Base-by-base conservation (phyloP, 2,888 invertebrate genomes). In the Nymphalis c-album region DNA sequence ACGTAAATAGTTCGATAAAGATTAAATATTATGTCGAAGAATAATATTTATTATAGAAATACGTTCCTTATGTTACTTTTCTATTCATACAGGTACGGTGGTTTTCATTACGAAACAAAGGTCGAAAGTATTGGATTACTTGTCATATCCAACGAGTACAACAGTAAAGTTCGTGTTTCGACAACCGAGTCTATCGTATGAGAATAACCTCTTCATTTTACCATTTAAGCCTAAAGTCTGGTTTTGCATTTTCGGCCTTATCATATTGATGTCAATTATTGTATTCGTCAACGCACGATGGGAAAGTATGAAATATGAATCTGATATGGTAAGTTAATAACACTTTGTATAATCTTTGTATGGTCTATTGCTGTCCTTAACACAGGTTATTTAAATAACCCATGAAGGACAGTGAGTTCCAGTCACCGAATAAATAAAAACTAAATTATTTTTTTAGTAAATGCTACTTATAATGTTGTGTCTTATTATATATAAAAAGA, bases 141-240 rank as follows among this genome's bases (percentile, higher is more conserved):
- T 94, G 31, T 84, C 88, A 1, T 81, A 85, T 64, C 91, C 93
- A 0, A 81, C 86, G 1, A 81, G 83, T 13, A 78, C 88, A 0
- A 78, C 78, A 4, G 77, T 91, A 0, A 88, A 83, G 68, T 94
- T 95, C 74, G 86, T 95, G 59, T 95, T 95, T 79, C 92, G 94
- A 7, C 93, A 94, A 67, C 95, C 95, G 0, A 93, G 94, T 3
- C 83, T 95, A 7, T 95, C 95, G 0, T 93, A 93, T 67, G 93
- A 95, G 8, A 92, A 93, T 71, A 96, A 95, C 78, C 90, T 96
- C 67, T 95, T 94, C 77, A 83, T 93, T 0, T 80, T 95, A 48
- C 95, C 95, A 0, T 95, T 95, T 77, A 89, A 92, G 47, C 84
- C 82, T 2, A 78, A 84, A 0, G 95, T 95, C 0, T 95, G 95